Evolutionary conservation across 2,113 vertebrate genomes (phyloP), one percentile per base, ranked within the genome.

Genomic region (Neodontobutis hainanensis): DNA sequence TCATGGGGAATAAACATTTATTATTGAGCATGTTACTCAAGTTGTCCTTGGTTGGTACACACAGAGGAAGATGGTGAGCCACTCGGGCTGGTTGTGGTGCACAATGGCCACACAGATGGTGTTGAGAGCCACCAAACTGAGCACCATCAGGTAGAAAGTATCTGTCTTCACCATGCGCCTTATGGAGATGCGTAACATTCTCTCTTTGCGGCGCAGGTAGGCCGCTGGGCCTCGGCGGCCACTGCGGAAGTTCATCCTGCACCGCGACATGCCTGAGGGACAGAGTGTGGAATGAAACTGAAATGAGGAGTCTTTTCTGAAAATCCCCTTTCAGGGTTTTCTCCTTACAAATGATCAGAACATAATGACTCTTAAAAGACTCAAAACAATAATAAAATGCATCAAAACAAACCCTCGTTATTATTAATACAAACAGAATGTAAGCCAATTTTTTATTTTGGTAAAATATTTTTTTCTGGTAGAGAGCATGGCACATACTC

Each of bases 91-190:
- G 87, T 98, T 94, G 87, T 99, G 96, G 92, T 99, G 97, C 65
- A 99, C 97, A 0, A 99, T 97, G 89, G 97, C 97, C 76, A 99
- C 97, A 0, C 97, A 99, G 89, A 97, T 93, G 8, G 97, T 99
- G 92, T 99, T 99, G 81, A 99, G 95, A 57, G 94, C 95, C 86
- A 99, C 97, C 2, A 99, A 86, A 75, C 95, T 94, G 84, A 99
- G 92, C 82, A 99, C 96, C 0, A 95, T 96, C 95, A 97, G 94
- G 85, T 99, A 99, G 86, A 99, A 99, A 57, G 95, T 95, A 84
- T 98, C 95, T 2, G 97, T 98, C 86, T 99, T 99, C 68, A 99
- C 96, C 95, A 98, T 98, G 89, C 97, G 97, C 50, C 97, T 96
- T 61, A 99, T 93, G 0, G 97, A 99, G 87, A 99, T 97, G 47